Evolutionary conservation across 2,888 invertebrate species (phyloP).

Genomic region (Hypolimnas misippus): DNA sequence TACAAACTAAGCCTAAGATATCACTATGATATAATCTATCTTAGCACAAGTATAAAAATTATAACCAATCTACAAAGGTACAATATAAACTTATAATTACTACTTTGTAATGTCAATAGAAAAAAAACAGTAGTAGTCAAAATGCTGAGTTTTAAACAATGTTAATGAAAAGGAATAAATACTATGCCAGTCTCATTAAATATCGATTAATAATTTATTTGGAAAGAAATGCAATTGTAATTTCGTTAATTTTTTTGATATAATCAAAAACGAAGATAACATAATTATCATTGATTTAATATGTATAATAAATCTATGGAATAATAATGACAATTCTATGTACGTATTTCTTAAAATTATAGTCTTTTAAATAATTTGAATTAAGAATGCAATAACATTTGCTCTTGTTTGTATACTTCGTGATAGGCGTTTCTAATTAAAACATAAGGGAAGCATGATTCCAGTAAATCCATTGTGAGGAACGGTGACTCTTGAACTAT

Average conservation of each 20-base stretch:
- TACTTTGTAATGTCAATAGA: slow-evolving; percentile 13
- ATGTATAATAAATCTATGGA: slow-evolving; percentile 17
- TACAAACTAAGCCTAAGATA: slow-evolving; percentile 28
- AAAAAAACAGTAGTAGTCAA: slow-evolving; percentile 25
- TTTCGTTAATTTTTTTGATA: slow-evolving; percentile 10
- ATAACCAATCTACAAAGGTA: slow-evolving; percentile 20
- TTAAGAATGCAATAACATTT: slow-evolving; percentile 82
- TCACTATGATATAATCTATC: slow-evolving; percentile 22
- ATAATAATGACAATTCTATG: slow-evolving; percentile 22
- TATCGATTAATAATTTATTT: slow-evolving; percentile 33
- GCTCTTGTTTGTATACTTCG: slow-evolving; percentile 96
- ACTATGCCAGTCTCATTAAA: slow-evolving; percentile 64
- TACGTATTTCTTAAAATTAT: slow-evolving; percentile 31
- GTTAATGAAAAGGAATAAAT: slow-evolving; percentile 53
- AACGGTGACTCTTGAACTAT: slow-evolving; percentile 99
- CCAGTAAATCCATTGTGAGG: slow-evolving; percentile 98
- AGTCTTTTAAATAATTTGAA: slow-evolving; percentile 34
- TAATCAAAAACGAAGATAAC: slow-evolving; percentile 1
- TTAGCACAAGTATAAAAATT: slow-evolving; percentile 39
- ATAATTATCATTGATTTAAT: slow-evolving; percentile 12
- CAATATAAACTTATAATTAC: slow-evolving; percentile 21
- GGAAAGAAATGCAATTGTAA: slow-evolving; percentile 18
- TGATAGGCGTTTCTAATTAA: slow-evolving; percentile 99
- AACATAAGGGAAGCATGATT: slow-evolving; percentile 99
- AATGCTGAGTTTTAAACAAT: slow-evolving; percentile 33